Evolutionary conservation across 2,888 invertebrate species (phyloP), one percentile per base, ranked within the genome.

Genomic region (Sthenelais limicola): DNA sequence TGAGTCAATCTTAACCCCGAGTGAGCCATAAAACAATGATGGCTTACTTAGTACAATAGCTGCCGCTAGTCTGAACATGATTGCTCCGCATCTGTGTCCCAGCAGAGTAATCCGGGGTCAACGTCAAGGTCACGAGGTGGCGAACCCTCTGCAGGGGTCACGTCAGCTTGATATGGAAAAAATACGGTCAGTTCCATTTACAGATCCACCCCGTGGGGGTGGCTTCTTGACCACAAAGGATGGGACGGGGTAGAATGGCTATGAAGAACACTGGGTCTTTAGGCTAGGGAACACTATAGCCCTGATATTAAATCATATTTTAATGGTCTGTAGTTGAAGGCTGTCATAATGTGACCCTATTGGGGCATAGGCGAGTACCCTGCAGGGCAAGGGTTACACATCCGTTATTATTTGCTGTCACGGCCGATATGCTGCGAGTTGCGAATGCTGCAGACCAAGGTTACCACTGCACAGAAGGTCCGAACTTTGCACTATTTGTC

Each of bases 81-180:
- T n/a, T n/a, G 35, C n/a, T 21, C 43, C 38, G 35, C 62, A 62
- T 38, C 43, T 43, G 4, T 26, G 21, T 62, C 70, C 54, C 54
- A 30, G 35, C 33, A 56, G 70, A 54, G 54, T 54, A 70, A 52
- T 70, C 51, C 38, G 52, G 51, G 70, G 70, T 70, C 70, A 70
- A 70, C 47, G 38, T 56, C 70, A 56, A 35, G 70, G 70, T 70
- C 70, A 54, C 54, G 24, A 70, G 70, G 70, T 52, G 38, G 18
- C 43, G 43, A 48, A 32, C 51, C 35, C 15, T 12, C 26, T 38
- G 43, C 38, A 52, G 38, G 56, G 70, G 70, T 70, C 70, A 56
- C 28, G 26, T 35, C 3, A 26, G 52, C 35, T 21, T 52, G 54
- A 38, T 70, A 56, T 38, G 38, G 51, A 51, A 70, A 52, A 70